Percentiles rank a stretch among this genome's conserved stretches.
phyloP scores from a whole-genome alignment of 2,888 invertebrate species.

The Dendrolimus pini region DNA sequence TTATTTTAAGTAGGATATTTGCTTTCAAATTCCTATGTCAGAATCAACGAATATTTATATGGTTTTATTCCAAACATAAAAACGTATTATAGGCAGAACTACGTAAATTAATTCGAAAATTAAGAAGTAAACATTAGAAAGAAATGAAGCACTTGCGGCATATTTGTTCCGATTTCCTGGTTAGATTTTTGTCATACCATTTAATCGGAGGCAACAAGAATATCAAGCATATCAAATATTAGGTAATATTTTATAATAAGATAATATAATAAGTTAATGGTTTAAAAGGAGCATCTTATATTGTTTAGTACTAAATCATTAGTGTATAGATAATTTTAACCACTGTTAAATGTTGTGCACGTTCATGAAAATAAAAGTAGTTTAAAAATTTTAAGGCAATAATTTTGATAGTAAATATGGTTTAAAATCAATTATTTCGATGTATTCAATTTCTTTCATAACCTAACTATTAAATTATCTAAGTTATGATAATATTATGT shows the following conservation, averaged over 20 bases:
- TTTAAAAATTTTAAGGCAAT: constrained; percentile 57
- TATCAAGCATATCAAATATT: constrained; percentile 70
- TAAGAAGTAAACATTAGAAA: constrained; percentile 8
- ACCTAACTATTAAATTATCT: too few relatives aligned
- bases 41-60: constrained; percentile 73
- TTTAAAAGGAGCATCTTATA: constrained; percentile 26
- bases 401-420: constrained; percentile 50
- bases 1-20: constrained; percentile 46
- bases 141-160: constrained; percentile 23
- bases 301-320: constrained; percentile 53
- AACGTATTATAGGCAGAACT: constrained; percentile 15
- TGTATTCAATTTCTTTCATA: background rate
- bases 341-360: constrained; percentile 78
- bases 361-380: constrained; percentile 49
- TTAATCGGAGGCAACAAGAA: constrained; percentile 51
- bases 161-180: background rate
- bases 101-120: too few relatives aligned
- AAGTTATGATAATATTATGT: too few relatives aligned
- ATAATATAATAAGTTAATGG: constrained; percentile 25
- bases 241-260: constrained; percentile 34
- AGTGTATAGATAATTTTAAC: constrained; percentile 64
- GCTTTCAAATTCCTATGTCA: constrained; percentile 62
- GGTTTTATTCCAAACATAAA: constrained; percentile 46
- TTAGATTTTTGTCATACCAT: constrained; percentile 16
- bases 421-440: constrained; percentile 12